Evolutionary conservation across 1,140 invertebrate species (phyloP), one percentile per base, ranked within the genome.

Genomic region (Cyrtorhinus lividipennis): DNA sequence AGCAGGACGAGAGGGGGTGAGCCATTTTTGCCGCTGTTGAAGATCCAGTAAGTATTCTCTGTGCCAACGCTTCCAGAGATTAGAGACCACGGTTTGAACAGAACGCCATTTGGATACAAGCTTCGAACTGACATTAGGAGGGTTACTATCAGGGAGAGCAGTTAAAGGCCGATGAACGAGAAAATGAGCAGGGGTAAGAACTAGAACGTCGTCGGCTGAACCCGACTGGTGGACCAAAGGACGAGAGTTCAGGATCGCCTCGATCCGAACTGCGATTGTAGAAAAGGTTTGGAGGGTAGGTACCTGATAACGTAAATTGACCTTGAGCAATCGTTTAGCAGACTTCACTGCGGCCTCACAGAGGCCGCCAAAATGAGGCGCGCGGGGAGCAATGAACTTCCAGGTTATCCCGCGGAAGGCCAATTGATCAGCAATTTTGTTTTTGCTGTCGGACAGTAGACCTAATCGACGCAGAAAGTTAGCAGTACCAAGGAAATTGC

Each of bases 401-500:
- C 68, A 71, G 1, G 46, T 12, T 15, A 68, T 70, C 13, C 62
- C 59, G 10, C 38, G 13, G 5, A 2, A 44, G 13, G 64, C 53
- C 18, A 61, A 48, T 22, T 15, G 26, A 1, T 62, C 8, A 46
- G 45, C 24, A 15, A 63, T 38, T 2, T 26, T 30, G 10, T 61
- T 24, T 12, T 45, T 24, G 20, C 1, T n/a, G 63, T 63, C 45
- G 26, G 15, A 24, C 60, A 8, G 12, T 3, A 24, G 15, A 66
- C 57, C 18, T 64, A 18, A 24, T 59, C 22, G 1, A 56, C 22
- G 26, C 30, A 30, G n/a, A n/a, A 64, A 22, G 13, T 56, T 59
- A 38, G 61, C 20, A 2, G 69, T 67, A n/a, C 71, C 70, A 12
- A 69, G 66, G 66, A 74, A 73, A 63, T 72, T 74, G 13, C 67